Base-by-base conservation (phyloP, 1,140 invertebrate species). In the Trichoplusia ni region DNA sequence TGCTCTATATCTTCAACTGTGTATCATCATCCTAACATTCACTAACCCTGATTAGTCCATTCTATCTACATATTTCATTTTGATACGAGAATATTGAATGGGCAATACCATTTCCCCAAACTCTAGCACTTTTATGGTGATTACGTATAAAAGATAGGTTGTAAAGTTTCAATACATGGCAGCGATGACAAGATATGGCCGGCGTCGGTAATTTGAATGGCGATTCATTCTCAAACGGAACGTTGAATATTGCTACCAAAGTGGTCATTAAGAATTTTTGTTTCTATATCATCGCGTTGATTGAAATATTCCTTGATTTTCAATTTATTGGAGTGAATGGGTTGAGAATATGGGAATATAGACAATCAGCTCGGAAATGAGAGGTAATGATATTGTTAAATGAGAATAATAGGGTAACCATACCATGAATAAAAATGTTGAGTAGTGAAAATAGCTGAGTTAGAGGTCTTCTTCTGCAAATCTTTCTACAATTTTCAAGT, bases 31-130 rank as follows among this genome's bases (percentile, higher is more conserved):
- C 19, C 25, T 47, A 18, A 47, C 44, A 47, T 47, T 47, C 44
- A 47, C 27, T 47, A 29, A 47, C 46, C 19, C 29, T 60, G 38
- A 66, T 66, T 61, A 19, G 47, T 11, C 42, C 44, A 66, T 66
- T 44, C 33, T 35, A 14, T 60, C 25, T 47, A 46, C 35, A 31
- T 66, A 65, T 49, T 35, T 59, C 44, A 65, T 29, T 4, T 42
- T 61, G 54, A 54, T 60, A 25, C 19, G 37, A 66, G 37, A 25
- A 44, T 38, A 37, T 65, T 23, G 53, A 37, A 66, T 35, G 19
- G 25, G 38, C 21, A 21, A 37, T 16, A 33, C 27, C 11, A 44
- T 66, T 51, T 19, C 11, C 14, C 25, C 2, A 47, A 31, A 31
- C 13, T 8, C 31, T 47, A 44, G 11, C 13, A 44, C 25, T 29